A percentile compares a stretch with the other conserved stretches of the same genome.
Conservation (phyloP, 35 echinoderm and acorn worm species). For the Holothuria glaberrima region DNA sequence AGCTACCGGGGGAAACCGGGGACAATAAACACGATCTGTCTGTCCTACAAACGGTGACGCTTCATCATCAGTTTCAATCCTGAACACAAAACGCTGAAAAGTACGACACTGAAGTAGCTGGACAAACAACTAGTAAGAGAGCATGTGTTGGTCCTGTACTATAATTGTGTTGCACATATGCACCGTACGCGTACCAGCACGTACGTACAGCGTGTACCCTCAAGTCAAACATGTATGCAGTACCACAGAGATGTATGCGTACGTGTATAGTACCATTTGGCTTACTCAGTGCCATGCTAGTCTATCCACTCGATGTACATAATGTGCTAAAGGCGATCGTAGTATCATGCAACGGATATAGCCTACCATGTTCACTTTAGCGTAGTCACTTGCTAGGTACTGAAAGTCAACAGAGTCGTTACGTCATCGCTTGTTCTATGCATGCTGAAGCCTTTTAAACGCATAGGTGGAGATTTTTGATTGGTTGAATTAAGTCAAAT, state of each 20-base stretch:
- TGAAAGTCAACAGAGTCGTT: neutral
- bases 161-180: neutral
- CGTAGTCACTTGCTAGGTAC: too few species aligned
- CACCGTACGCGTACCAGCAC: neutral
- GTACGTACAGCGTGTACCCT: neutral
- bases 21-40: too few species aligned
- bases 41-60: too few species aligned
- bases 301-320: too few species aligned
- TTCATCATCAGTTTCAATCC: too few species aligned
- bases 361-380: too few species aligned
- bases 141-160: neutral
- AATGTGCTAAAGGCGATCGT: too few species aligned
- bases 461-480: slow-evolving; percentile 52
- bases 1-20: too few species aligned
- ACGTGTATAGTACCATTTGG: slow-evolving; percentile 17
- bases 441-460: neutral
- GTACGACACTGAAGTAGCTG: slow-evolving; percentile 21
- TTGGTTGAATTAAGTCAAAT: slow-evolving; percentile 43
- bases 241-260: neutral
- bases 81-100: too few species aligned
- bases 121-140: slow-evolving; percentile 1
- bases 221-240: too few species aligned
- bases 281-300: neutral
- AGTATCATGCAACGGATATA: neutral
- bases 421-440: slow-evolving; percentile 15